Evolutionary conservation across 2,888 invertebrate species (phyloP).

Genomic region (Pyralis farinalis): DNA sequence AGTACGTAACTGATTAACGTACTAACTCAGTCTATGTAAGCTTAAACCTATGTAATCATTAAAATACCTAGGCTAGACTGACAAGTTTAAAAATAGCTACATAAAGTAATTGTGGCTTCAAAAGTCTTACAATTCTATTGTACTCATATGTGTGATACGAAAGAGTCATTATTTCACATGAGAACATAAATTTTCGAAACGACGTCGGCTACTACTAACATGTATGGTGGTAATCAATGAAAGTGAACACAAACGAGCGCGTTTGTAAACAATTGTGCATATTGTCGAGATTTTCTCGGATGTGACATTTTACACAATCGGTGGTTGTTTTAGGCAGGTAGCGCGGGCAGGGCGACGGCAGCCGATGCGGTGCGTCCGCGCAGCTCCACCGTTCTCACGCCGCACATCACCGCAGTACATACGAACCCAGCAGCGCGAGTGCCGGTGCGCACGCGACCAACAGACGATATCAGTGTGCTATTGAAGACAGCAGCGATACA

Average conservation of each 20-base stretch:
- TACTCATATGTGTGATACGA: too few relatives aligned
- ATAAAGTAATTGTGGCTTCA: too few relatives aligned
- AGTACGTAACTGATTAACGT: too few relatives aligned
- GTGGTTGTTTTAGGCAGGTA: constrained; percentile 40
- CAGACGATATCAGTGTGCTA: constrained; percentile 6
- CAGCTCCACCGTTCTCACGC: constrained; percentile 29
- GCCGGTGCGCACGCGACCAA: constrained; percentile 32
- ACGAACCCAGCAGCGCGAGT: constrained; percentile 38
- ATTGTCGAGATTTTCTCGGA: constrained; percentile 22
- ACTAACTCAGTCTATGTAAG: too few relatives aligned
- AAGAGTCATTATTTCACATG: neutral
- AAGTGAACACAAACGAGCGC: constrained; percentile 15
- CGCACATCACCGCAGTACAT: constrained; percentile 42
- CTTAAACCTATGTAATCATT: too few relatives aligned
- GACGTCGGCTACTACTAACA: neutral
- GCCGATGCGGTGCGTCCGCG: constrained; percentile 30
- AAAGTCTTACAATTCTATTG: too few relatives aligned
- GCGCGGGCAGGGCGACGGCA: constrained; percentile 26
- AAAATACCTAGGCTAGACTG: too few relatives aligned
- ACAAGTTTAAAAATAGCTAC: too few relatives aligned
- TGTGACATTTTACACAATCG: constrained; percentile 40
- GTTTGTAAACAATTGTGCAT: constrained; percentile 29
- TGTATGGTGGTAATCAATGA: constrained; percentile 3
- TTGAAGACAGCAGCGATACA: constrained; percentile 15
- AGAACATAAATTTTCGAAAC: neutral